These are phyloP conservation scores for Musca vetustissima DNA, from an alignment of 1,140 invertebrate genomes.

Conservation along the genomic window DNA sequence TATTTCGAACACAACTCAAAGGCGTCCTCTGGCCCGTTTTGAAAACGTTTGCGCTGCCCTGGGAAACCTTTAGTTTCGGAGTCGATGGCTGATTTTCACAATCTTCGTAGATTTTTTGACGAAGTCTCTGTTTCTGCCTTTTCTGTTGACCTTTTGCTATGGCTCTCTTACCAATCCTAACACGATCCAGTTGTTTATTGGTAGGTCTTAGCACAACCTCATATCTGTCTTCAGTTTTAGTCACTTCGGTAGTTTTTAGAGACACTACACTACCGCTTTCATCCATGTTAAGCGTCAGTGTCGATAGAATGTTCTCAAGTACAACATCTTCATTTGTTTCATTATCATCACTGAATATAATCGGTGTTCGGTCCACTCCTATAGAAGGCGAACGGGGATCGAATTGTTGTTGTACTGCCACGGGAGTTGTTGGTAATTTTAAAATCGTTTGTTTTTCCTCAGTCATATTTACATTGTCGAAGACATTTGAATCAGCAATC, in stretches of 20 bases:
- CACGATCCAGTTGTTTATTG: slow-evolving; percentile 50
- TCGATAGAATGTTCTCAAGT: slow-evolving; percentile 48
- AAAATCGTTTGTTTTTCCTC: background rate
- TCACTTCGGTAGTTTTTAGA: background rate
- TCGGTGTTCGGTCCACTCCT: slow-evolving; percentile 57
- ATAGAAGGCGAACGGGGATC: slow-evolving; percentile 58
- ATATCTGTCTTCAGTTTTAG: background rate
- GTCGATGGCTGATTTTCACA: slow-evolving; percentile 27
- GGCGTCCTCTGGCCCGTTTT: slow-evolving; percentile 38
- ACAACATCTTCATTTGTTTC: slow-evolving; percentile 43
- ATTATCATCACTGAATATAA: slow-evolving; percentile 53
- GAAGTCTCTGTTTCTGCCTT: slow-evolving; percentile 35
- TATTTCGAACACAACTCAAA: slow-evolving; percentile 45
- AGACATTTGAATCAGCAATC: background rate
- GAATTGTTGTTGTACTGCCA: slow-evolving; percentile 22
- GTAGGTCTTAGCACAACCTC: slow-evolving; percentile 23
- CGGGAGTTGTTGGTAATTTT: slow-evolving; percentile 28
- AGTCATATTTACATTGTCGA: background rate
- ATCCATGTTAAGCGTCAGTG: slow-evolving; percentile 44
- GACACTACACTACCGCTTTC: slow-evolving; percentile 28
- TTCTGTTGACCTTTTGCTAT: slow-evolving; percentile 29
- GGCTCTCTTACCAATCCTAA: slow-evolving; percentile 39
- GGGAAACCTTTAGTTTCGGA: slow-evolving; percentile 27
- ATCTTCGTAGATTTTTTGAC: slow-evolving; percentile 38
- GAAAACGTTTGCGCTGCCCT: slow-evolving; percentile 1